Percentiles rank a stretch among this genome's conserved stretches.
phyloP scores from a whole-genome alignment of 92 coral and sea anemone genomes.

The Plumapathes pennacea region DNA sequence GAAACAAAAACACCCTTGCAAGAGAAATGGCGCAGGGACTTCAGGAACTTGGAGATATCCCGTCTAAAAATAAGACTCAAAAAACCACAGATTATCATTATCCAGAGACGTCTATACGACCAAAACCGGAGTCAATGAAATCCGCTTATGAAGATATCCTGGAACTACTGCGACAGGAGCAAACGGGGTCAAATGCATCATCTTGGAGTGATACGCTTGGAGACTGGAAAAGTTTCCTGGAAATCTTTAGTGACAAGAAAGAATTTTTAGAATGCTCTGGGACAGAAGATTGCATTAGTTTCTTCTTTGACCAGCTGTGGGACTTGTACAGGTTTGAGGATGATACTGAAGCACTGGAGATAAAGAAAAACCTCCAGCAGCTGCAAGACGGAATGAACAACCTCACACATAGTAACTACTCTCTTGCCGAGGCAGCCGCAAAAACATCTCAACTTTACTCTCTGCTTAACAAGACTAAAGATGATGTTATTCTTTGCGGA shows the following conservation, averaged over 20 bases:
- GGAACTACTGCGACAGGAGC: conserved; percentile 1
- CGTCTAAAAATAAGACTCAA: not conserved
- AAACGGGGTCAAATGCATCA: not conserved
- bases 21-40: not conserved
- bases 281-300: conserved; percentile 29
- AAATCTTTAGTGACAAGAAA: conserved; percentile 9
- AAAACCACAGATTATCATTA: not conserved
- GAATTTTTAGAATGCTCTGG: conserved; percentile 39
- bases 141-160: not conserved
- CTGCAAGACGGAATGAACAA: conserved; percentile 1
- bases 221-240: conserved; percentile 9
- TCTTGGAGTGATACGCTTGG: conserved; percentile 18
- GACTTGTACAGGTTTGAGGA: conserved; percentile 33
- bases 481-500: conserved; percentile 32
- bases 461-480: conserved; percentile 19
- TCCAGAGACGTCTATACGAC: not conserved
- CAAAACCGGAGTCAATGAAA: not conserved
- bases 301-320: conserved; percentile 14
- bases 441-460: not conserved
- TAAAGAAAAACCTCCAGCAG: conserved; percentile 7
- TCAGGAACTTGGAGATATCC: not conserved
- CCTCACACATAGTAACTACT: not conserved
- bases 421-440: not conserved
- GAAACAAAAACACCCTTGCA: not conserved
- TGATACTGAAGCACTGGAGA: conserved; percentile 16